Percentiles rank a stretch among this genome's conserved stretches.
Evolutionary conservation across 2,888 invertebrate genomes (phyloP).

Genomic region (Leucoma salicis): DNA sequence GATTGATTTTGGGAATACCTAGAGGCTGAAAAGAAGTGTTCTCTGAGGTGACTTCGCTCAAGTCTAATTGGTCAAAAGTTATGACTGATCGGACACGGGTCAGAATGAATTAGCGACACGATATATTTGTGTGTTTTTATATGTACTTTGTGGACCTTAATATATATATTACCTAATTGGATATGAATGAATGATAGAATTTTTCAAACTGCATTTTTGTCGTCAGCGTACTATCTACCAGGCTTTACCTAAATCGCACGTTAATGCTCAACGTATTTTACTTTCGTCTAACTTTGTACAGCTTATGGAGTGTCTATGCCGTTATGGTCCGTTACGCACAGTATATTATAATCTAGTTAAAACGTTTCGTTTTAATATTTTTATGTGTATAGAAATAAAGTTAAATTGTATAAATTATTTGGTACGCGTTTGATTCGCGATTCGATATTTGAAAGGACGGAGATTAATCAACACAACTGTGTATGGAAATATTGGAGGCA

Average conservation of each 20-base stretch:
- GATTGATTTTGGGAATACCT: too few species aligned
- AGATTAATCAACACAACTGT: conserved; percentile 23
- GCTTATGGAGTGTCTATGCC: conserved; percentile 57
- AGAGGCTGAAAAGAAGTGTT: too few species aligned
- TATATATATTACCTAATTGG: too few species aligned
- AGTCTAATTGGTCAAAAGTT: too few species aligned
- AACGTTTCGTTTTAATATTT: conserved; percentile 65
- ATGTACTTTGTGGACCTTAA: too few species aligned
- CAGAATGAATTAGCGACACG: too few species aligned
- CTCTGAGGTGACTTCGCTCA: too few species aligned
- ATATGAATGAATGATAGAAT: too few species aligned
- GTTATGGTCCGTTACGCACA: conserved; percentile 67
- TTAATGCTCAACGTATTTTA: conserved; percentile 7
- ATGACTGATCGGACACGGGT: too few species aligned
- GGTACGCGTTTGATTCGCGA: conserved; percentile 43
- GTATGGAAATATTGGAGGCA: conserved; percentile 6
- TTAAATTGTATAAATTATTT: conserved; percentile 52
- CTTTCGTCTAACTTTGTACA: conserved; percentile 42
- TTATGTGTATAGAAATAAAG: conserved; percentile 66
- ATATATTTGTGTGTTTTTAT: too few species aligned
- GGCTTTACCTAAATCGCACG: conserved; percentile 9
- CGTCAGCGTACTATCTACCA: not conserved
- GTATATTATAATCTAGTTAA: conserved; percentile 51
- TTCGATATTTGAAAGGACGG: conserved; percentile 28
- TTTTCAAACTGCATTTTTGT: not conserved